Base-by-base conservation (phyloP, 2,888 invertebrate genomes). In the Dynastes grantii region DNA sequence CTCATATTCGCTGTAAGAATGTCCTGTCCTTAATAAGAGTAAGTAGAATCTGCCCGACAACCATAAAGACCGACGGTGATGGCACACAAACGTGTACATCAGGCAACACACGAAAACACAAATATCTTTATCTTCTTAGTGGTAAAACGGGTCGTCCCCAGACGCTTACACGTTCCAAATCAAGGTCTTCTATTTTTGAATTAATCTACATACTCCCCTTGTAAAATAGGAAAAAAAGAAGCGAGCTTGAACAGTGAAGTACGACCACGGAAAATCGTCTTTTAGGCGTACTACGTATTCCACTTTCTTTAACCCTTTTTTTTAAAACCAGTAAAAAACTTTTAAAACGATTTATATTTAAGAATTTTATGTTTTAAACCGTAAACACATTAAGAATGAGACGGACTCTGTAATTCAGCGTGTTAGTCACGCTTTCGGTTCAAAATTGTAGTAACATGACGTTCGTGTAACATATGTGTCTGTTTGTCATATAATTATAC, bases 141-240 rank as follows among this genome's bases (percentile, higher is more conserved):
- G 58, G 71, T 58, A 71, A 58, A 58, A 55, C 71, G 58, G 37
- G 71, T 71, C 58, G 71, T 71, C 71, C 37, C 37, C 22, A 71
- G 71, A 71, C 55, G 37, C 29, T 27, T 53, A 68, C 51, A 71
- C 65, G 45, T 58, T 71, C 58, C 58, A 71, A 71, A 58, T 71
- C 71, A 71, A 71, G 71, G 71, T 16, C 71, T 71, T 71, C 71
- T 71, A 71, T 71, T 71, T 71, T 32, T 49, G 71, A 71, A 71
- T 71, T 71, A 71, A 71, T 71, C 71, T 71, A 58, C 55, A 71
- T 71, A 58, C 58, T 71, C 49, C 55, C 71, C 71, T 71, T 27
- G 71, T 71, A 55, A 55, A 71, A 16, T 37, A 71, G 71, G 71
- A 55, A 55, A 55, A 70, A 71, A 53, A 71, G 37, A 55, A 16